A percentile compares a stretch with the other conserved stretches of the same genome.
phyloP scores from a whole-genome alignment of 2,888 invertebrate genomes.

The Lasioglossum zephyrum region DNA sequence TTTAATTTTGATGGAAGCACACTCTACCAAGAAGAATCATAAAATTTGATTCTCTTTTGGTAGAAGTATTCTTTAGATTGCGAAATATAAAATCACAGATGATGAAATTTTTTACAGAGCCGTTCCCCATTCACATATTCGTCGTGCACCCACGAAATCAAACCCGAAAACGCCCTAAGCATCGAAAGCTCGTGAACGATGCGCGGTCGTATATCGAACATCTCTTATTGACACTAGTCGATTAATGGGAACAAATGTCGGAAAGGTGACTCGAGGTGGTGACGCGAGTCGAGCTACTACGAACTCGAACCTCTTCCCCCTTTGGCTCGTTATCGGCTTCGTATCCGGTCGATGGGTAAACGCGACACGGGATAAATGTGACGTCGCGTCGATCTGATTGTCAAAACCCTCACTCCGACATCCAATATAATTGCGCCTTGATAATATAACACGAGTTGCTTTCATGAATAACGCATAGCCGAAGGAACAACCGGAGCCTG shows the following conservation, averaged over 20 bases:
- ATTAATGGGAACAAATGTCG: background rate
- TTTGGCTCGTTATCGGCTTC: constrained; percentile 7
- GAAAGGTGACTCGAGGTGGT: background rate
- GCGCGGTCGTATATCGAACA: background rate
- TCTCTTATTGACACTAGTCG: background rate
- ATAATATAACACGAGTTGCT: constrained; percentile 80
- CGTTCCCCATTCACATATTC: too few relatives aligned
- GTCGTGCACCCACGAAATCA: background rate
- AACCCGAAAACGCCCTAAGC: background rate
- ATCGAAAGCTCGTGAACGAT: background rate
- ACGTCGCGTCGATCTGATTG: constrained; percentile 58
- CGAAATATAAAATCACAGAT: background rate
- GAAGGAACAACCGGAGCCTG: constrained; percentile 81
- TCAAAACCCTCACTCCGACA: constrained; percentile 14
- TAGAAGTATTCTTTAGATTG: background rate
- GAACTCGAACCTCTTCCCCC: background rate
- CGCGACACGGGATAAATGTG: background rate
- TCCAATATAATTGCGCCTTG: constrained; percentile 48
- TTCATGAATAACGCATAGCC: constrained; percentile 83
- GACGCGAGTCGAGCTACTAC: background rate
- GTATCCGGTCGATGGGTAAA: constrained; percentile 1
- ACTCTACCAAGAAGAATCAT: background rate
- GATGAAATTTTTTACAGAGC: background rate
- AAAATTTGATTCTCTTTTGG: background rate
- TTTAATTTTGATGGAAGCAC: background rate